Conservation (phyloP, 2,888 invertebrate genomes). For the Uloborus plumipes region DNA sequence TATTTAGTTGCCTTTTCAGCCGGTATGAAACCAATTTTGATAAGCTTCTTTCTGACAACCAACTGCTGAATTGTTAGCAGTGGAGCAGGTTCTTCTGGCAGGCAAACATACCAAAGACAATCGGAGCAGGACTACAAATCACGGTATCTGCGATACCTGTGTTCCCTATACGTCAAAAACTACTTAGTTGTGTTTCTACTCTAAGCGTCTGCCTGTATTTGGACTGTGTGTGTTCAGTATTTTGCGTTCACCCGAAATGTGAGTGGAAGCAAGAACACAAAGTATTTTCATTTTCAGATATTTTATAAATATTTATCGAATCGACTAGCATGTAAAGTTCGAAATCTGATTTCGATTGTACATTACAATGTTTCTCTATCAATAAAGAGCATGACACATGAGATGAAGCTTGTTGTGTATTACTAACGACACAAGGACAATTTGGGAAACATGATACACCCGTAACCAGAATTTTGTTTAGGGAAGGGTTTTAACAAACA, state of each 20-base stretch:
- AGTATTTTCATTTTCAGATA: constrained; percentile 31
- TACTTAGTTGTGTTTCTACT: neutral
- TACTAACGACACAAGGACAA: too few species aligned
- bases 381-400: neutral
- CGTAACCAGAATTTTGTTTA: too few species aligned
- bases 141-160: neutral
- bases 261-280: neutral
- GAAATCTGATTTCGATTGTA: constrained; percentile 9
- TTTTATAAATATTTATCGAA: constrained; percentile 50
- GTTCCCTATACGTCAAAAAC: neutral
- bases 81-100: too few species aligned
- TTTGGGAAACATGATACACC: too few species aligned
- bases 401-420: neutral
- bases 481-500: too few species aligned
- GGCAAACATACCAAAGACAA: too few species aligned
- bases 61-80: neutral
- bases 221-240: neutral
- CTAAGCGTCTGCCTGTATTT: constrained; percentile 1
- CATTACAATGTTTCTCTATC: constrained; percentile 20
- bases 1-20: too few species aligned
- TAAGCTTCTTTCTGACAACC: neutral
- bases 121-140: neutral
- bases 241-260: neutral
- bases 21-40: too few species aligned
- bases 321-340: constrained; percentile 6